These are phyloP conservation scores for Phoxinus dragarum DNA, from an alignment of 2,797 vertebrate genomes.

Conservation along the genomic window DNA sequence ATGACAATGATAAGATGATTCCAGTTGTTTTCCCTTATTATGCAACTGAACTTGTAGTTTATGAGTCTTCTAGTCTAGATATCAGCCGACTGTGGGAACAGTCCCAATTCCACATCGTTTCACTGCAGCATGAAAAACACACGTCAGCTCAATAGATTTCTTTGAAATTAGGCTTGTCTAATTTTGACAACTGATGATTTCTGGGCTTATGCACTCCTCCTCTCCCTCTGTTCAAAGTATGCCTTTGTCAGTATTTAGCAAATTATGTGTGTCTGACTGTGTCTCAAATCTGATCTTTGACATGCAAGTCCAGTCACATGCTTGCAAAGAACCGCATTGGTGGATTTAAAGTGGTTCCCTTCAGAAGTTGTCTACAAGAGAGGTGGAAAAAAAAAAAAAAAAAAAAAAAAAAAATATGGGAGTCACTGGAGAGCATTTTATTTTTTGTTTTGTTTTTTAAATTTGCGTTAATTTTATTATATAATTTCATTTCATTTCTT, in stretches of 20 bases:
- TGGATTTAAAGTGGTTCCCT: background rate
- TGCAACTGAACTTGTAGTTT: conserved; percentile 6
- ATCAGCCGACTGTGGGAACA: conserved; percentile 2
- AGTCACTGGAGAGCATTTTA: background rate
- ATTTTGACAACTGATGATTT: background rate
- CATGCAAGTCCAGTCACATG: conserved; percentile 14
- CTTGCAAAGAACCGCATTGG: background rate
- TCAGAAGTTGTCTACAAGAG: background rate
- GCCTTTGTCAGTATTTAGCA: background rate
- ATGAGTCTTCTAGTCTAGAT: conserved; percentile 8
- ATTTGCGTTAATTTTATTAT: background rate
- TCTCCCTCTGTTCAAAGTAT: background rate
- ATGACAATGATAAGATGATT: conserved; percentile 2
- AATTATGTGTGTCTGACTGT: background rate
- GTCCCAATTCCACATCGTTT: background rate
- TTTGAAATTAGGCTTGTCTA: background rate
- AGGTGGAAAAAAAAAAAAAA: background rate
- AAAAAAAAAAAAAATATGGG: background rate
- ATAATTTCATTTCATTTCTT: background rate
- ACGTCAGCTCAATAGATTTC: background rate
- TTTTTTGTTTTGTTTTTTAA: background rate
- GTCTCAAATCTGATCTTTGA: conserved; percentile 17
- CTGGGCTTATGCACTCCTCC: background rate
- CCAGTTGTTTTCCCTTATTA: background rate
- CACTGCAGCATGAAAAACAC: background rate